Conservation (phyloP, 2,888 invertebrate genomes). For the Eurois occulta region DNA sequence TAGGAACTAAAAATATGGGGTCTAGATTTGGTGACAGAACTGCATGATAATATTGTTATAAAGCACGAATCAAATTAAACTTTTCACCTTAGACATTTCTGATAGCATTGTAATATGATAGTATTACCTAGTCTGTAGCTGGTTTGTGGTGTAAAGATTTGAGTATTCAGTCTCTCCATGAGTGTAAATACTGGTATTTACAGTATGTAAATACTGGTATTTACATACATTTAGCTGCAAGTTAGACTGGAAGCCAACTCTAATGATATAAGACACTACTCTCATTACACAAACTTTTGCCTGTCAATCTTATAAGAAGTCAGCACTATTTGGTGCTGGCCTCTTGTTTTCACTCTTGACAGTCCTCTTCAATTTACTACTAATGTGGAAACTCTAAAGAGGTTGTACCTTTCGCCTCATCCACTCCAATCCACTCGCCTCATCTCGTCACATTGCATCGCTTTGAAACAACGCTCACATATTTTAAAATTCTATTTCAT, state of each 20-base stretch:
- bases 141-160: neutral
- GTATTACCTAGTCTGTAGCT: neutral
- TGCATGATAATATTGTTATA: neutral
- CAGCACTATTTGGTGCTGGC: too few relatives aligned
- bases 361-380: neutral
- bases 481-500: slow-evolving; percentile 14
- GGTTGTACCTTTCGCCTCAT: neutral
- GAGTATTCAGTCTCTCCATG: neutral
- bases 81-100: neutral
- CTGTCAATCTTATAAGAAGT: neutral
- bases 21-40: neutral
- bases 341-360: too few relatives aligned
- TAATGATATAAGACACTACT: neutral
- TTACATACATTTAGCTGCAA: neutral
- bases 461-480: slow-evolving; percentile 2
- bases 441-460: too few relatives aligned
- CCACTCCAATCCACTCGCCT: neutral
- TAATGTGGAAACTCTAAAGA: neutral
- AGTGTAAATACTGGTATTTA: neutral
- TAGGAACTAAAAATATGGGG: neutral
- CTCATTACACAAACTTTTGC: neutral
- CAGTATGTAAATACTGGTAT: neutral
- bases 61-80: neutral
- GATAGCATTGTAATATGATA: neutral
- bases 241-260: neutral